A percentile compares a stretch with the other conserved stretches of the same genome.
These are phyloP conservation scores for Polydesmus complanatus DNA, from an alignment of 2,888 invertebrate genomes.

Conservation along the genomic window DNA sequence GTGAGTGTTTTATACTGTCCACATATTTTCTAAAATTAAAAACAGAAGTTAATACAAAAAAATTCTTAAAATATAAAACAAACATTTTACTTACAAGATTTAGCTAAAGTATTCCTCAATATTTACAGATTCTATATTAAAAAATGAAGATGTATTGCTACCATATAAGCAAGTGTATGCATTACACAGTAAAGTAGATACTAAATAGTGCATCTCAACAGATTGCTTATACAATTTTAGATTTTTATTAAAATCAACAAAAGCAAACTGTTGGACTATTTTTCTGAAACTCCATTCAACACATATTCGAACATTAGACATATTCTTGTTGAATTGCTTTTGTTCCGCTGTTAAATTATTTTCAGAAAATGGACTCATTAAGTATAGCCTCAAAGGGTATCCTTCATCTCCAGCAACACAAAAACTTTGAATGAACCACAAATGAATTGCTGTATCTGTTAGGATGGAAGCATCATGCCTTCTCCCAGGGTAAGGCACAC, in stretches of 20 bases:
- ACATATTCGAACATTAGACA: slow-evolving; percentile 15
- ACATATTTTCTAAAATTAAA: too few species aligned
- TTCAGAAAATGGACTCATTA: background rate
- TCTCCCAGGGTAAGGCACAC: slow-evolving; percentile 16
- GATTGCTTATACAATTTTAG: slow-evolving; percentile 20
- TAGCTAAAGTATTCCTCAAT: too few species aligned
- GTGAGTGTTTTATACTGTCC: too few species aligned
- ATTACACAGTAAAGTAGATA: slow-evolving; percentile 19
- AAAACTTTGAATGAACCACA: too few species aligned
- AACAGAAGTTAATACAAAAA: too few species aligned
- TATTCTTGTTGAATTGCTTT: slow-evolving; percentile 17
- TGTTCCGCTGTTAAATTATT: slow-evolving; percentile 6
- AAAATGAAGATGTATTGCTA: background rate
- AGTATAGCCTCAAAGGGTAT: background rate
- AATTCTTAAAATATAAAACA: too few species aligned
- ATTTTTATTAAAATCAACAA: slow-evolving; percentile 20
- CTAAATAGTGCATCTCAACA: slow-evolving; percentile 19
- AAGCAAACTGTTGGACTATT: slow-evolving; percentile 15
- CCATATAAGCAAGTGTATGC: slow-evolving; percentile 21
- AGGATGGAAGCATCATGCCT: slow-evolving; percentile 18
- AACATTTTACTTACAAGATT: too few species aligned
- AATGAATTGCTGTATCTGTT: slow-evolving; percentile 8
- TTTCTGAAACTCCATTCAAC: slow-evolving; percentile 20
- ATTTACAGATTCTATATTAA: too few species aligned
- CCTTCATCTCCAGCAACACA: slow-evolving; percentile 5